Base-by-base conservation (phyloP, 2,888 invertebrate genomes). In the Temnothorax unifasciatus region DNA sequence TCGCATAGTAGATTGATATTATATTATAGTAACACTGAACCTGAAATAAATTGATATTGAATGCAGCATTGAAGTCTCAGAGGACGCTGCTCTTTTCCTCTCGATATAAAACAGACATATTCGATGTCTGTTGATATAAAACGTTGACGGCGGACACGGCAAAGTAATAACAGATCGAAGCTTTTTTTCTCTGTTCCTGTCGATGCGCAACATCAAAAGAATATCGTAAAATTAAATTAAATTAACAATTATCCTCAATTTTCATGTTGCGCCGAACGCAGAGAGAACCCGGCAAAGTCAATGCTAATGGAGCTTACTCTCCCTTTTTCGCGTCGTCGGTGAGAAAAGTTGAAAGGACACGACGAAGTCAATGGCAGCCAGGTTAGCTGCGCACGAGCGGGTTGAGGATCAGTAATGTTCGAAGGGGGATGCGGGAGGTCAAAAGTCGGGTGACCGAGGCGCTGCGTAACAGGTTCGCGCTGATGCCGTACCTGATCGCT, bases 371-470 rank as follows among this genome's bases (percentile, higher is more conserved):
- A 76, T 73, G 75, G 50, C 18, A 64, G 75, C 21, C 61, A 61
- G 44, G 38, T 76, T 76, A n/a, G 38, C 15, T 50, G 21, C 34
- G 44, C n/a, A 47, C 63, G 47, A 64, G 21, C 34, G 50, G 21
- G 21, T 76, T 64, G 50, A 64, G 50, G 64, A 64, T 76, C 75
- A 63, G 63, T 47, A 34, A 47, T 59, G 44, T 57, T 63, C 66
- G 50, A 64, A 64, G 64, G 25, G 75, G 21, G 6, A 61, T 75
- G 34, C 29, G n/a, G 34, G 75, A 76, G 64, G 66, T 76, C 64
- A 52, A 77, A 77, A 68, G 68, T 77, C 77, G 41, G 13, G 52
- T 57, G 54, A 77, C 54, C 54, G 41, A 77, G 54, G 13, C 52
- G 13, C 66, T 77, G 41, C 76, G 41, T 66, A 66, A 77, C 66